These are phyloP conservation scores for Catamblyrhynchus diadema DNA, from an alignment of 2,797 vertebrate species.

Conservation along the genomic window DNA sequence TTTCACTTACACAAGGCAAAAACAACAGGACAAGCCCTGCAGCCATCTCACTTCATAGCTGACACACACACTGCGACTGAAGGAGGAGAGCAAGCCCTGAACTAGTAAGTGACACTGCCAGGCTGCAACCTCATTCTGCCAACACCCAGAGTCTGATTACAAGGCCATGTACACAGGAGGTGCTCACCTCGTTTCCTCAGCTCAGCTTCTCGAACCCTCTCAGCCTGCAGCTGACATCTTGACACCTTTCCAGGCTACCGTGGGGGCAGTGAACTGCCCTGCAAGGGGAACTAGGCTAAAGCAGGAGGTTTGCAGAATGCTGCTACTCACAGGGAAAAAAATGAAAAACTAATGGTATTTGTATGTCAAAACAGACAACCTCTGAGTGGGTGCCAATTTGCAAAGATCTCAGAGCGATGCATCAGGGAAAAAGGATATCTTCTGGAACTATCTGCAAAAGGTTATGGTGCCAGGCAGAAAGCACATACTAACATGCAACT, in stretches of 20 bases:
- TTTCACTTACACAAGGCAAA: background rate
- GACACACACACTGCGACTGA: background rate
- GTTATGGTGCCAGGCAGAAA: background rate
- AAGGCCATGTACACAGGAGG: background rate
- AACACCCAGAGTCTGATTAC: background rate
- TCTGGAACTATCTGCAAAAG: background rate
- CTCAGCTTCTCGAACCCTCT: background rate
- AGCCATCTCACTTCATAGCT: background rate
- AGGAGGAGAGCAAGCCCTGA: background rate
- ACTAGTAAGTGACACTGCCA: background rate
- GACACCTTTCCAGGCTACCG: background rate
- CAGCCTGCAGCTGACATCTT: background rate
- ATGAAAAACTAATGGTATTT: background rate
- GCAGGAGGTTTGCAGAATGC: background rate
- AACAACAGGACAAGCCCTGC: background rate
- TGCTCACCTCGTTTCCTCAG: background rate
- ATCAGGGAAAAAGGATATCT: background rate
- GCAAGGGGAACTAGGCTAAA: background rate
- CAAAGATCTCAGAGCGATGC: background rate
- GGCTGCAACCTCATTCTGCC: conserved; percentile 53
- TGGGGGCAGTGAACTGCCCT: background rate
- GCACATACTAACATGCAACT: background rate
- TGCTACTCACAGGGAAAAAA: background rate
- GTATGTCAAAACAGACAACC: background rate
- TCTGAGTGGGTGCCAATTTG: background rate